phyloP scores from a whole-genome alignment of 2,888 invertebrate genomes.

The Crocallis elinguaria region DNA sequence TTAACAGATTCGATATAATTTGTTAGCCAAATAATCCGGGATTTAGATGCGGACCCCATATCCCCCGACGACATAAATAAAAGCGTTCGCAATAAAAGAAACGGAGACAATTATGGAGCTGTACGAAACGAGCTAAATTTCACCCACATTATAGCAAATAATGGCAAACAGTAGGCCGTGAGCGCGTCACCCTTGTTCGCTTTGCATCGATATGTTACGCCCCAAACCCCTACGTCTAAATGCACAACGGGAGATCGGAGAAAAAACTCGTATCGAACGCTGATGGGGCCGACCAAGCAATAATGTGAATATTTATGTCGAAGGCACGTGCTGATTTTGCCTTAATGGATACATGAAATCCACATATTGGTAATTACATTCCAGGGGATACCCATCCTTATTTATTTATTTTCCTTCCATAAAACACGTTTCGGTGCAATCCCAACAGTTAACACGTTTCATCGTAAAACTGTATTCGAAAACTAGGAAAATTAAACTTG shows the following conservation, averaged over 20 bases:
- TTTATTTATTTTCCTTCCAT: constrained; percentile 20
- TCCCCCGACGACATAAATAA: constrained; percentile 59
- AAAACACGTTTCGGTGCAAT: constrained; percentile 27
- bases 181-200: constrained; percentile 66
- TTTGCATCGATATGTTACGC: constrained; percentile 77
- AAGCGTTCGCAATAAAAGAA: constrained; percentile 69
- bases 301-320: constrained; percentile 82
- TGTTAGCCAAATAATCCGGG: constrained; percentile 84
- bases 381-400: constrained; percentile 35
- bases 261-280: constrained; percentile 64
- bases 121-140: constrained; percentile 79
- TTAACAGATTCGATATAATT: constrained; percentile 81
- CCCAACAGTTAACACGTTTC: constrained; percentile 33
- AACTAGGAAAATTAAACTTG: constrained; percentile 56
- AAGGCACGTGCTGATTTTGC: constrained; percentile 77
- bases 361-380: constrained; percentile 77
- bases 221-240: constrained; percentile 77
- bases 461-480: constrained; percentile 42
- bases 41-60: constrained; percentile 69
- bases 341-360: constrained; percentile 75
- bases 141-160: constrained; percentile 83
- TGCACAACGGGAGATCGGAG: constrained; percentile 75
- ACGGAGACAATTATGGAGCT: constrained; percentile 76
- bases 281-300: constrained; percentile 65
- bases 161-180: constrained; percentile 78